Evolutionary conservation across 2,888 invertebrate species (phyloP).

Genomic region (Perizoma affinitatum): DNA sequence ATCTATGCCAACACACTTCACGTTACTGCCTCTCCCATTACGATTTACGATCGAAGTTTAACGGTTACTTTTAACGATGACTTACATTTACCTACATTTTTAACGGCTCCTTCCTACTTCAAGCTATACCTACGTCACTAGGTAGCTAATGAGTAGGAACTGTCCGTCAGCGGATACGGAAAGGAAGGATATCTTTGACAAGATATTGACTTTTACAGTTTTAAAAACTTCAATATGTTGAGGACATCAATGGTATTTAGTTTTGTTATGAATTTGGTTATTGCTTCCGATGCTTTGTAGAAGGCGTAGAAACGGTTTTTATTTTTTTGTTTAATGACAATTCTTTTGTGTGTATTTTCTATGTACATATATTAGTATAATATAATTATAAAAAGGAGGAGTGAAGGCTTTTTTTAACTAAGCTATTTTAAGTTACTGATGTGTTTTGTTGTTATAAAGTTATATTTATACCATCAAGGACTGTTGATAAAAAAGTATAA

Average conservation of each 20-base stretch:
- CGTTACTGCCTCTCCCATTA: slow-evolving; percentile 12
- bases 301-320: neutral
- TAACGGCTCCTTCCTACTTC: neutral
- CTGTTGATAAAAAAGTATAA: too few relatives aligned
- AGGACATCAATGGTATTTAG: slow-evolving; percentile 30
- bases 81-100: slow-evolving; percentile 27
- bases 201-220: slow-evolving; percentile 20
- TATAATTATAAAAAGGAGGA: too few relatives aligned
- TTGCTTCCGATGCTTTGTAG: slow-evolving; percentile 2
- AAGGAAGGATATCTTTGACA: slow-evolving; percentile 63
- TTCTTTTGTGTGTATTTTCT: too few relatives aligned
- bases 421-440: too few relatives aligned
- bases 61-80: slow-evolving; percentile 23
- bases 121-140: slow-evolving; percentile 33
- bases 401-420: too few relatives aligned
- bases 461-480: too few relatives aligned
- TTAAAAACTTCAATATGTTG: slow-evolving; percentile 18
- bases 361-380: too few relatives aligned
- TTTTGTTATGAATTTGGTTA: slow-evolving; percentile 12
- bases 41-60: slow-evolving; percentile 24
- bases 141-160: slow-evolving; percentile 74
- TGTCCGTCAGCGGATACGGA: slow-evolving; percentile 66
- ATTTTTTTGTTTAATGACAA: too few relatives aligned
- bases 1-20: slow-evolving; percentile 19
- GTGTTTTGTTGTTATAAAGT: too few relatives aligned